These are phyloP conservation scores for Hemiscyllium ocellatum DNA, from an alignment of 2,113 vertebrate genomes.

Conservation along the genomic window DNA sequence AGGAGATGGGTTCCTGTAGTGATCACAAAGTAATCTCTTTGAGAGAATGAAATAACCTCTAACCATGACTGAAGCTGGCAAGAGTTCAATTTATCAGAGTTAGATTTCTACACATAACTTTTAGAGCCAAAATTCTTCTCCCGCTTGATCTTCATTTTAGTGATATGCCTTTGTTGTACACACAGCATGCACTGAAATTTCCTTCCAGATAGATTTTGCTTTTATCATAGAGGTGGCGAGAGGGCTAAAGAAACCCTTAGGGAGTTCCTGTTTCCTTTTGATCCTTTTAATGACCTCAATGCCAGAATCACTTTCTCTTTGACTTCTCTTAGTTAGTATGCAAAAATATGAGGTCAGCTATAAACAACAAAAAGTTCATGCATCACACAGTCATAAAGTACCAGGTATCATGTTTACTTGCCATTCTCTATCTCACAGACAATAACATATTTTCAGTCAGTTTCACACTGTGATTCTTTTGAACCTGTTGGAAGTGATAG, in stretches of 20 bases:
- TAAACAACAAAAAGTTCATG: not conserved
- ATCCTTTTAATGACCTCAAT: not conserved
- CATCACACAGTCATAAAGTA: not conserved
- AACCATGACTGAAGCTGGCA: not conserved
- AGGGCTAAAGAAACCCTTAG: not conserved
- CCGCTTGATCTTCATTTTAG: not conserved
- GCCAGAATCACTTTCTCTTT: slow-evolving; percentile 1
- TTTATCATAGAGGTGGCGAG: not conserved
- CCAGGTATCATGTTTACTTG: not conserved
- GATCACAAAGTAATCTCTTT: not conserved
- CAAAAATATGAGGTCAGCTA: not conserved
- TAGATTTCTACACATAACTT: not conserved
- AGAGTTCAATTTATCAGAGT: not conserved
- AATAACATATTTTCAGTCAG: not conserved
- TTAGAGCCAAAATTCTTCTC: not conserved
- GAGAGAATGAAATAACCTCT: not conserved
- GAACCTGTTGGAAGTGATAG: too few relatives aligned
- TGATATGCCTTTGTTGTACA: not conserved
- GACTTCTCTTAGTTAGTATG: not conserved
- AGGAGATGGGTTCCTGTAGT: not conserved
- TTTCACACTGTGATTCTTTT: too few relatives aligned
- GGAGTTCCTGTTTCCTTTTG: not conserved
- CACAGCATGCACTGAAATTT: not conserved
- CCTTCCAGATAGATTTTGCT: slow-evolving; percentile 16
- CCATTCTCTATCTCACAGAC: not conserved